Evolutionary conservation across 2,888 invertebrate genomes (phyloP).

Genomic region (Rapana venosa): DNA sequence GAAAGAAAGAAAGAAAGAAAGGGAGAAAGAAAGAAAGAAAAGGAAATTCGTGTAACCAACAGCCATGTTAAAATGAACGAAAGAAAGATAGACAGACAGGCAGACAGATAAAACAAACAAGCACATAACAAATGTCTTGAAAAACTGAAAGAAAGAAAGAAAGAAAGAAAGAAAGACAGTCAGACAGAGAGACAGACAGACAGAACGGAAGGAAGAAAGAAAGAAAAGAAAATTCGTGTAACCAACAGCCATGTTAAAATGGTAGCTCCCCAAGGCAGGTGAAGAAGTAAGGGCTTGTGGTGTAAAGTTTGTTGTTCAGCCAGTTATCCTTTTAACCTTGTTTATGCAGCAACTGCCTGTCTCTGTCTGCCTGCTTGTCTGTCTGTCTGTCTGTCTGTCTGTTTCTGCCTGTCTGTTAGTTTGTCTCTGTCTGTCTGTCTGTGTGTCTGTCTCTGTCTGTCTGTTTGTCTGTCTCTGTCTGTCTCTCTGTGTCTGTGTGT

Average conservation of each 20-base stretch:
- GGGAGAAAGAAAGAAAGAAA: too few relatives aligned
- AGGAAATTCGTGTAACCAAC: too few relatives aligned
- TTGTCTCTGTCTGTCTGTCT: not conserved
- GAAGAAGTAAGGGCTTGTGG: not conserved
- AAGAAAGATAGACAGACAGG: not conserved
- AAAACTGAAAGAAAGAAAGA: not conserved
- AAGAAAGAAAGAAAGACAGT: not conserved
- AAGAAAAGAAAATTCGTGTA: not conserved
- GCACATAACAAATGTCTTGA: not conserved
- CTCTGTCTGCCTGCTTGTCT: too few relatives aligned
- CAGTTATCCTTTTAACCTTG: not conserved
- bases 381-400: slow-evolving; percentile 4
- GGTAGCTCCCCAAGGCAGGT: not conserved
- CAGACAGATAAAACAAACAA: not conserved
- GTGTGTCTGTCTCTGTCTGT: not conserved
- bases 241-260: not conserved
- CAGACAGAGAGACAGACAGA: not conserved
- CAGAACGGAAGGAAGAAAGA: not conserved
- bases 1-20: too few relatives aligned
- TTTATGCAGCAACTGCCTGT: not conserved
- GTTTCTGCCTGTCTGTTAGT: not conserved
- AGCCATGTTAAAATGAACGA: too few relatives aligned
- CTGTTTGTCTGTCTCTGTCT: not conserved
- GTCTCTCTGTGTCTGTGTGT: not conserved
- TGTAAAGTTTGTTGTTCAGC: not conserved